Evolutionary conservation across 2,888 invertebrate genomes (phyloP).

Genomic region (Agonopterix heracliana): DNA sequence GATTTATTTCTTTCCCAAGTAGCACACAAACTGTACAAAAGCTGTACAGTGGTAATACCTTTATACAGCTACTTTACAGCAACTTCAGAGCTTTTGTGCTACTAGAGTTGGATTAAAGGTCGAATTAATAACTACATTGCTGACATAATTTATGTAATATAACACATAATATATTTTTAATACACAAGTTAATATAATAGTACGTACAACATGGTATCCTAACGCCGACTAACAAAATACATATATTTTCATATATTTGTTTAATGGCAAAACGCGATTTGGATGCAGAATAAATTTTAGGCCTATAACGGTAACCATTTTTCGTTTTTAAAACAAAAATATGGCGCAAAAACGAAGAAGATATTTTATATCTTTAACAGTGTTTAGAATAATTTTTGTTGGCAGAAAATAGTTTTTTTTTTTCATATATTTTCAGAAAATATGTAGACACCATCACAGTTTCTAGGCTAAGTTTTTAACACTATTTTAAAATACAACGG

Average conservation of each 20-base stretch:
- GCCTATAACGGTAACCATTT: constrained; percentile 32
- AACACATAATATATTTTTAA: constrained; percentile 55
- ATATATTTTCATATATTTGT: constrained; percentile 7
- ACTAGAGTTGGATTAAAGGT: no score
- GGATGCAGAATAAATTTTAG: constrained; percentile 25
- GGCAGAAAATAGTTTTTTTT: constrained; percentile 47
- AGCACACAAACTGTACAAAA: no score
- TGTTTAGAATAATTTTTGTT: constrained; percentile 26
- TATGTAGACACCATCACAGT: constrained; percentile 48
- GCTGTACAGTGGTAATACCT: no score
- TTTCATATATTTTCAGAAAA: constrained; percentile 50
- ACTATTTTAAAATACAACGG: constrained; percentile 24
- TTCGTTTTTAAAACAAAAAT: constrained; percentile 13
- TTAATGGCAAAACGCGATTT: not conserved
- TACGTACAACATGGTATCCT: constrained; percentile 42
- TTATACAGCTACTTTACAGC: no score
- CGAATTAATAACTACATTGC: constrained; percentile 36
- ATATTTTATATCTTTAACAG: constrained; percentile 66
- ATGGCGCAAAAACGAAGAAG: constrained; percentile 30
- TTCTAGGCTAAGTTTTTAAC: constrained; percentile 39
- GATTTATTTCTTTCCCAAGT: no score
- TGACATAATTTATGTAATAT: constrained; percentile 66
- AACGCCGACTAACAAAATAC: constrained; percentile 30
- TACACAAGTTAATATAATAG: constrained; percentile 43
- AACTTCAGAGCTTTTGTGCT: no score